phyloP scores from a whole-genome alignment of 2,888 invertebrate genomes.

The Acleris holmiana region DNA sequence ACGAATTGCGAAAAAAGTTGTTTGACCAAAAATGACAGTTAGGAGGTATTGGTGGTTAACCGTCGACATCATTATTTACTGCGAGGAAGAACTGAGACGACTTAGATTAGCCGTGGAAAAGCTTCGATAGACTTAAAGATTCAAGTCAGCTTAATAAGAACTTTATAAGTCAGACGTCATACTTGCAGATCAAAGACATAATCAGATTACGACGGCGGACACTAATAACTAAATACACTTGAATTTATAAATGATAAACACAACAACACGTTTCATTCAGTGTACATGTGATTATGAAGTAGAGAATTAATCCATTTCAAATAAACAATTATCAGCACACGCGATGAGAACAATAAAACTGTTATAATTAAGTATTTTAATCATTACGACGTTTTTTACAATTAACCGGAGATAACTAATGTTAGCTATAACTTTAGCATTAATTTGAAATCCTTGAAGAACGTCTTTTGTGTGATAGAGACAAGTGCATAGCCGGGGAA shows the following conservation, averaged over 20 bases:
- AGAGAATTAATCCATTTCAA: background rate
- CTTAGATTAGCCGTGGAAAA: too few relatives aligned
- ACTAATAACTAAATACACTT: too few relatives aligned
- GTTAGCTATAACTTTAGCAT: background rate
- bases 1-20: too few relatives aligned
- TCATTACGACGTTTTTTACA: background rate
- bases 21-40: too few relatives aligned
- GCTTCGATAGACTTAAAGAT: too few relatives aligned
- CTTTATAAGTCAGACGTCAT: background rate
- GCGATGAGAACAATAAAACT: constrained; percentile 22
- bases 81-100: background rate
- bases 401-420: background rate
- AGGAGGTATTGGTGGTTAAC: too few relatives aligned
- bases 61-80: constrained; percentile 17
- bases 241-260: background rate
- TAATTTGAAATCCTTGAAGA: background rate
- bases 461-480: too few relatives aligned
- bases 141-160: background rate
- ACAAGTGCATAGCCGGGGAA: too few relatives aligned
- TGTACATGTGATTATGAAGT: background rate
- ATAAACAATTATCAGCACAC: constrained; percentile 9
- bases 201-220: background rate
- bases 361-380: constrained; percentile 9
- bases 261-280: background rate
- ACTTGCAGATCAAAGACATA: background rate